Evolutionary conservation across 2,797 vertebrate species (phyloP).

Genomic region (Platalea minor): DNA sequence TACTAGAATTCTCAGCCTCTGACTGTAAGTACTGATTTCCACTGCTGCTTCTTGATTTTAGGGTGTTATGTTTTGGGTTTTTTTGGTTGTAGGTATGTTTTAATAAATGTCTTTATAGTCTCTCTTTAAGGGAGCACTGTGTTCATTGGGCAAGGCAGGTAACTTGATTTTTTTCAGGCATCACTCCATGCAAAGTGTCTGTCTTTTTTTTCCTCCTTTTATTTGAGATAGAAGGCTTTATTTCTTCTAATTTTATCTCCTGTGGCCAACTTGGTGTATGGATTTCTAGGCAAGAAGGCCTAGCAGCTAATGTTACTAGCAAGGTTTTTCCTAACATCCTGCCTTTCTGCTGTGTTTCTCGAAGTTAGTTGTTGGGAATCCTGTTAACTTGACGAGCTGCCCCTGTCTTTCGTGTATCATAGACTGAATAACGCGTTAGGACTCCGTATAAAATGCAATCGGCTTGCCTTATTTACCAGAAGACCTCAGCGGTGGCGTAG

Average conservation of each 20-base stretch:
- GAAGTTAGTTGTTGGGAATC: neutral
- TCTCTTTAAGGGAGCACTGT: neutral
- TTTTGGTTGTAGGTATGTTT: neutral
- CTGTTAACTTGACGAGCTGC: neutral
- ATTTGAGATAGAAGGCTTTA: neutral
- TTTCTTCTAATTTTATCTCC: neutral
- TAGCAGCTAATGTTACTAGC: neutral
- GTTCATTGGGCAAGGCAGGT: neutral
- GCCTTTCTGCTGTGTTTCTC: neutral
- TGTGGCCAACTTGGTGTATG: neutral
- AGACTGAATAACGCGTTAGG: rapidly evolving
- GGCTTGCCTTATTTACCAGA: neutral
- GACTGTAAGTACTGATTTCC: slow-evolving; percentile 10
- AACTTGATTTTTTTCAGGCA: neutral
- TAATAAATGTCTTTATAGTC: neutral
- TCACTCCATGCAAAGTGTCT: neutral
- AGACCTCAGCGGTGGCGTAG: neutral
- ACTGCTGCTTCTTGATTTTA: neutral
- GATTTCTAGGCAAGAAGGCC: neutral
- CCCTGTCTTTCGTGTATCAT: neutral
- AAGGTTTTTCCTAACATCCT: neutral
- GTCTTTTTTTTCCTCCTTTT: neutral
- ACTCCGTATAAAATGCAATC: rapidly evolving
- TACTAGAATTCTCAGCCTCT: neutral
- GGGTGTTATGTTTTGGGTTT: neutral